Percentiles rank a stretch among this genome's conserved stretches.
phyloP scores from a whole-genome alignment of 2,888 invertebrate species.

The Drosophila lacicola region DNA sequence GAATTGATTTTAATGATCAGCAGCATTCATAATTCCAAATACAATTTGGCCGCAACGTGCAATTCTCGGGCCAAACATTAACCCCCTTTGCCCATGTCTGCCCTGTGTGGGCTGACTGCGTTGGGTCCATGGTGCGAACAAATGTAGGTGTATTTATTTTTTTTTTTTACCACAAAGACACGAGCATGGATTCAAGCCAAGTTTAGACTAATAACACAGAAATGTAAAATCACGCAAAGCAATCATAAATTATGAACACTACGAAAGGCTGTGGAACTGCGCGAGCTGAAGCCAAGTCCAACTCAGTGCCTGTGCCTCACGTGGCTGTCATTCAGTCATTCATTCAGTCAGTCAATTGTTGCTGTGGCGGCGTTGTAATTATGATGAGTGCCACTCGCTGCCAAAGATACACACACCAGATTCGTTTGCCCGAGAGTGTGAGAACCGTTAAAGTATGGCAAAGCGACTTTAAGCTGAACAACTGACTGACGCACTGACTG shows the following conservation, averaged over 20 bases:
- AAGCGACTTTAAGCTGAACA: slow-evolving; percentile 62
- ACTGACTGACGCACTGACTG: slow-evolving; percentile 22
- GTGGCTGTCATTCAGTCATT: slow-evolving; percentile 55
- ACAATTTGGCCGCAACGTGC: slow-evolving; percentile 54
- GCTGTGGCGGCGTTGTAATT: slow-evolving; percentile 68
- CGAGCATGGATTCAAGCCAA: slow-evolving; percentile 46
- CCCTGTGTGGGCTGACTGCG: slow-evolving; percentile 42
- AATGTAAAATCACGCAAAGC: slow-evolving; percentile 73
- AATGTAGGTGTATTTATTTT: slow-evolving; percentile 48
- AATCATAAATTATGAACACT: slow-evolving; percentile 73
- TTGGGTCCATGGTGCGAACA: slow-evolving; percentile 39
- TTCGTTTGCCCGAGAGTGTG: slow-evolving; percentile 70
- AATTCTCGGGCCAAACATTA: slow-evolving; percentile 28
- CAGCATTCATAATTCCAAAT: slow-evolving; percentile 51
- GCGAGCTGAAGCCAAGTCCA: slow-evolving; percentile 22
- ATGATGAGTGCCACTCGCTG: slow-evolving; percentile 77
- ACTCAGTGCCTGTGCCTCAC: slow-evolving; percentile 32
- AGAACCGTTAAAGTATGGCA: slow-evolving; percentile 78
- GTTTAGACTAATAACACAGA: slow-evolving; percentile 72
- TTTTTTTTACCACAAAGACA: slow-evolving; percentile 25
- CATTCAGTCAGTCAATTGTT: slow-evolving; percentile 27
- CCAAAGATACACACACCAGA: slow-evolving; percentile 76
- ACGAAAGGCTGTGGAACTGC: slow-evolving; percentile 38
- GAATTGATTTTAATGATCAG: slow-evolving; percentile 60
- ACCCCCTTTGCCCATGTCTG: neutral